Evolutionary conservation across 2,888 invertebrate genomes (phyloP), one percentile per base, ranked within the genome.

Genomic region (Coelinius sp.): DNA sequence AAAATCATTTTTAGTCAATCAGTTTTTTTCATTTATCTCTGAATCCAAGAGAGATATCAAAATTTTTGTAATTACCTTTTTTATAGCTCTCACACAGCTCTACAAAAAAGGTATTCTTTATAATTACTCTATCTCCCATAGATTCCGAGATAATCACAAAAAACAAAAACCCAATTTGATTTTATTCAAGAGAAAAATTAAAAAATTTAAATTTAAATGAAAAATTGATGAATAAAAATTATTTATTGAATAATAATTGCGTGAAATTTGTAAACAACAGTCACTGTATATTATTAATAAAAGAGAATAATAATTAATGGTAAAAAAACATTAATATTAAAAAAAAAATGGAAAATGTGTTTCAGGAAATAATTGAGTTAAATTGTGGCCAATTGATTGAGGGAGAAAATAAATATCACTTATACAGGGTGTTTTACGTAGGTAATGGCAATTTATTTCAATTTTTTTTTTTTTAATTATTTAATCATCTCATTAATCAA

Each of bases 291-390:
- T n/a, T n/a, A n/a, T n/a, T n/a, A n/a, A n/a, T 10, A n/a, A 53
- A 25, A 24, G 24, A 14, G n/a, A 53, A 53, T 53, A 12, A 25
- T 24, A 53, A 53, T 53, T 53, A 10, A 41, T 41, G n/a, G 12
- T 22, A 22, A 52, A 68, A 59, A 31, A 70, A n/a, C n/a, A n/a
- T n/a, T n/a, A n/a, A n/a, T n/a, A n/a, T n/a, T n/a, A n/a, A n/a
- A n/a, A 69, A 62, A 17, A 63, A 44, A 53, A 44, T 53, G 17
- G 35, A 65, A 63, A 62, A 63, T 86, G 82, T 87, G 85, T 87
- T 87, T 84, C 86, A 87, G 86, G 84, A 83, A 81, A 79, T 85
- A 86, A 83, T 84, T 56, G 73, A 79, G 38, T 22, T 38, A 82
- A 77, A 81, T 82, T 82, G 81, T 82, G 85, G 84, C 82, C 80